A percentile compares a stretch with the other conserved stretches of the same genome.
Conservation (phyloP, 2,797 vertebrate species). For the Oryzias dopingdopingensis region DNA sequence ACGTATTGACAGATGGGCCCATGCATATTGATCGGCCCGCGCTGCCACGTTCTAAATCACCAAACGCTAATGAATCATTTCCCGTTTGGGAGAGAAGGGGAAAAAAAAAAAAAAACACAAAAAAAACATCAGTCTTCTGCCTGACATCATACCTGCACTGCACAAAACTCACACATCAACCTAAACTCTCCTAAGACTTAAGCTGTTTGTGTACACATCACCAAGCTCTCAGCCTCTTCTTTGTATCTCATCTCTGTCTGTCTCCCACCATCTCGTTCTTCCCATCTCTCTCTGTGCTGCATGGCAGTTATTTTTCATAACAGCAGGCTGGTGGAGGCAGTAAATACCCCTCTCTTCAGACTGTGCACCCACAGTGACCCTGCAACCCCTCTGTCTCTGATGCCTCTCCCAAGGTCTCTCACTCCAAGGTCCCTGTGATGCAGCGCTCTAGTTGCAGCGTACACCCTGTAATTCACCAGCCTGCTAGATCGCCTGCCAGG, state of each 20-base stretch:
- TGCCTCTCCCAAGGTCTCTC: constrained; percentile 73
- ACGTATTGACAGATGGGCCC: constrained; percentile 78
- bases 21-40: constrained; percentile 74
- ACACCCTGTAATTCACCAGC: constrained; percentile 81
- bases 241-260: constrained; percentile 31
- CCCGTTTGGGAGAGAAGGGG: constrained; percentile 60
- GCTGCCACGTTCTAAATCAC: constrained; percentile 76
- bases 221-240: constrained; percentile 16
- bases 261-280: constrained; percentile 40
- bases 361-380: constrained; percentile 73
- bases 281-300: constrained; percentile 39
- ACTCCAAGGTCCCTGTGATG: constrained; percentile 77
- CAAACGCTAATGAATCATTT: constrained; percentile 79
- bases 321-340: constrained; percentile 60
- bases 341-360: constrained; percentile 68
- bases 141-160: constrained; percentile 66
- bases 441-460: constrained; percentile 61
- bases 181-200: constrained; percentile 46
- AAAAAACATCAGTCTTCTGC: constrained; percentile 54
- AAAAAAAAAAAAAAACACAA: constrained; percentile 42
- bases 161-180: constrained; percentile 53
- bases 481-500: constrained; percentile 98
- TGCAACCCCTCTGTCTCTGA: constrained; percentile 69
- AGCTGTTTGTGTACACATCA: constrained; percentile 31
- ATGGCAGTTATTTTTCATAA: constrained; percentile 74